Conservation (phyloP, 2,113 vertebrate species). For the Rattus rattus region DNA sequence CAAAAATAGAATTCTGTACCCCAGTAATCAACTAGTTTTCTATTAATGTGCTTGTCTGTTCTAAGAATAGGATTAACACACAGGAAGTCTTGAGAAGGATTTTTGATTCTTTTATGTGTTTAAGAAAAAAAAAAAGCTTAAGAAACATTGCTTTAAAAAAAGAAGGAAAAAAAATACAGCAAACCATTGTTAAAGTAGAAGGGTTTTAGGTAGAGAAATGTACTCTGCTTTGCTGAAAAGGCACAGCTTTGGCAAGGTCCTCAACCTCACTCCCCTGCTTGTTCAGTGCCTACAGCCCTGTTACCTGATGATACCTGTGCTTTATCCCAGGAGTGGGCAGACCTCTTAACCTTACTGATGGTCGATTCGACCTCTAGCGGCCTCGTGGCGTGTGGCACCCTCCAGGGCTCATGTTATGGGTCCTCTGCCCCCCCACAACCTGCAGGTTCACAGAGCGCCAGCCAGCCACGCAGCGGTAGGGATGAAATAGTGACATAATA, state of each 20-base stretch:
- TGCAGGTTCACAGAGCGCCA: conserved; percentile 81
- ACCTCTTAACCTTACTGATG: conserved; percentile 87
- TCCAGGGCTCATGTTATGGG: background rate
- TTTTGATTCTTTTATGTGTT: conserved; percentile 81
- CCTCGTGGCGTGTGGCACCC: conserved; percentile 70
- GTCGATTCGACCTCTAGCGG: conserved; percentile 84
- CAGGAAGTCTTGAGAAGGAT: conserved; percentile 85
- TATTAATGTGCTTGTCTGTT: conserved; percentile 88
- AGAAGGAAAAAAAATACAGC: conserved; percentile 2
- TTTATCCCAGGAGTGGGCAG: conserved; percentile 83
- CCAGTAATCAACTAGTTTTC: conserved; percentile 91
- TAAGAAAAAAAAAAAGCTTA: conserved; percentile 17
- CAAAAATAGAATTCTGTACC: conserved; percentile 85
- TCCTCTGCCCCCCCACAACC: conserved; percentile 80
- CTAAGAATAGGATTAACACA: conserved; percentile 88
- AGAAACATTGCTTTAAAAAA: conserved; percentile 47
- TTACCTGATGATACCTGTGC: conserved; percentile 82
- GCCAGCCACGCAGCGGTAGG: conserved; percentile 75
- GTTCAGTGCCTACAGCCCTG: conserved; percentile 96
- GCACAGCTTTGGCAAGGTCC: conserved; percentile 85
- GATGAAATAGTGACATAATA: conserved; percentile 85
- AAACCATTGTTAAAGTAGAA: conserved; percentile 91
- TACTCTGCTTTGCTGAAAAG: conserved; percentile 81
- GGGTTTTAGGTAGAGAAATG: conserved; percentile 86
- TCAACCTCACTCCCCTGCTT: conserved; percentile 89